phyloP scores from a whole-genome alignment of 2,888 invertebrate species.

The Rotaria macrura region DNA sequence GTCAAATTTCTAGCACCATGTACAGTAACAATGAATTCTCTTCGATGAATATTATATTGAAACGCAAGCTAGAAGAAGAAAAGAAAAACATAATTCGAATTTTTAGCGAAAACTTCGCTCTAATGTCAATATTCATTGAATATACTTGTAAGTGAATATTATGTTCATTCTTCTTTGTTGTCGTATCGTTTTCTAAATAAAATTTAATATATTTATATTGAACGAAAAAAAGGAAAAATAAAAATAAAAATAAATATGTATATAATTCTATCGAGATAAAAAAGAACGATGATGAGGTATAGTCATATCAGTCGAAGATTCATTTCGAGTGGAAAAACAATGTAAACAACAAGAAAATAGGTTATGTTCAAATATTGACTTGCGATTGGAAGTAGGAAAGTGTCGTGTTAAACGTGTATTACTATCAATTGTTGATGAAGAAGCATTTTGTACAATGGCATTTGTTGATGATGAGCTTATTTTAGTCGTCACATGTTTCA shows the following conservation, averaged over 20 bases:
- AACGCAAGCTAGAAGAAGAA: neutral
- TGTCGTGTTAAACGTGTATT: neutral
- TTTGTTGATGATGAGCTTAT: neutral
- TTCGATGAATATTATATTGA: neutral
- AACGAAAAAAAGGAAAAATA: neutral
- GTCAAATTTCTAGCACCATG: conserved; percentile 8
- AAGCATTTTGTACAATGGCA: too few relatives aligned
- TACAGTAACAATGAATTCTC: neutral
- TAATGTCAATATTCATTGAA: neutral
- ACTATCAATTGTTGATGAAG: neutral
- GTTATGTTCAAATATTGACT: neutral
- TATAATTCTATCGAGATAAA: neutral
- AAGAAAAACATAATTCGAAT: too few relatives aligned
- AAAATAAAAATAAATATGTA: neutral
- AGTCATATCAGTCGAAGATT: neutral
- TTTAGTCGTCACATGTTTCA: neutral
- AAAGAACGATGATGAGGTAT: neutral
- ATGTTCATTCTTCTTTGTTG: neutral
- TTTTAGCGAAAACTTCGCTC: too few relatives aligned
- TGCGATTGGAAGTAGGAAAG: neutral
- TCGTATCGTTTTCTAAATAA: neutral
- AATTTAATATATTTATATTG: neutral
- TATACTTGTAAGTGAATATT: neutral
- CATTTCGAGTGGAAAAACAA: neutral
- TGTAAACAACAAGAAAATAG: neutral